These are phyloP conservation scores for Diprion similis DNA, from an alignment of 1,140 invertebrate species.

Conservation along the genomic window DNA sequence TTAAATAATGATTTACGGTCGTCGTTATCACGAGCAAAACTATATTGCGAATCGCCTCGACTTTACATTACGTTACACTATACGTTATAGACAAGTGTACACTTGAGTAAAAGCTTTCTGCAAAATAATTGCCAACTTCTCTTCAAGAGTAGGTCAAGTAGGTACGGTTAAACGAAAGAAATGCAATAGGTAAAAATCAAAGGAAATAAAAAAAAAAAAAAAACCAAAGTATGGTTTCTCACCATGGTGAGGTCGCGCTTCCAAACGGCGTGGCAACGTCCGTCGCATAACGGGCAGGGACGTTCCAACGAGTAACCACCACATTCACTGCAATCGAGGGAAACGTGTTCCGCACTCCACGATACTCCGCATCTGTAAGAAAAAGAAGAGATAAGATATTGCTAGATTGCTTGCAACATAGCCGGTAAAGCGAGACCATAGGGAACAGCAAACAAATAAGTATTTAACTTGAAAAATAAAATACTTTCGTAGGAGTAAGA, in stretches of 20 bases:
- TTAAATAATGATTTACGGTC: background rate
- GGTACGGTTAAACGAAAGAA: too few relatives aligned
- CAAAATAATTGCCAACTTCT: background rate
- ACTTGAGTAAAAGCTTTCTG: background rate
- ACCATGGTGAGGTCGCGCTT: slow-evolving; percentile 81
- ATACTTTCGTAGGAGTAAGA: background rate
- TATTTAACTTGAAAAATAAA: slow-evolving; percentile 13
- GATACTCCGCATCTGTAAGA: slow-evolving; percentile 76
- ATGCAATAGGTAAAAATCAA: background rate
- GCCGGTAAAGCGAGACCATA: background rate
- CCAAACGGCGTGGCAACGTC: slow-evolving; percentile 76
- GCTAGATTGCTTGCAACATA: background rate
- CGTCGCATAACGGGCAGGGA: slow-evolving; percentile 80
- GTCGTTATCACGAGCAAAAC: background rate
- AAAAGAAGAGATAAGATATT: slow-evolving; percentile 16
- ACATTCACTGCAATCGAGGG: slow-evolving; percentile 81
- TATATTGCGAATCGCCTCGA: background rate
- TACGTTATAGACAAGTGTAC: background rate
- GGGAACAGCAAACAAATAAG: background rate
- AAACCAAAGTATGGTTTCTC: slow-evolving; percentile 46
- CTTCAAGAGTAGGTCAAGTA: too few relatives aligned
- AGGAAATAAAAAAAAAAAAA: slow-evolving; percentile 1
- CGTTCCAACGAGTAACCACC: slow-evolving; percentile 80
- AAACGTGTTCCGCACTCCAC: slow-evolving; percentile 82
- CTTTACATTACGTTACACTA: background rate